Evolutionary conservation across 2,113 vertebrate genomes (phyloP).

Genomic region (Megaceryle torquata): DNA sequence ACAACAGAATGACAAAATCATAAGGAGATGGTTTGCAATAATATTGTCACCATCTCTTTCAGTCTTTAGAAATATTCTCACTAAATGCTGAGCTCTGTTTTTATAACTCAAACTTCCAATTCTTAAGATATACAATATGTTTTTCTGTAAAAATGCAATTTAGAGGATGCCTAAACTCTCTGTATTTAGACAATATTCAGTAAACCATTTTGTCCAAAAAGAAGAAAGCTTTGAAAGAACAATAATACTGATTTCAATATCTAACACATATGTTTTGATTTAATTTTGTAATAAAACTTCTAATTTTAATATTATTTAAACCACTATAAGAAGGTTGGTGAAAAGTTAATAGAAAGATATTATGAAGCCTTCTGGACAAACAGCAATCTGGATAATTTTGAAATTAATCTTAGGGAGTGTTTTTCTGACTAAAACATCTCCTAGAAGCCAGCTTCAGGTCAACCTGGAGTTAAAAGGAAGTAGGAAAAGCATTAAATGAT

Average conservation of each 20-base stretch:
- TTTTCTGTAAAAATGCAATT: background rate
- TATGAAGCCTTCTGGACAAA: background rate
- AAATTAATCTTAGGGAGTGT: background rate
- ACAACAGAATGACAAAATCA: background rate
- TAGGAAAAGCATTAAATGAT: background rate
- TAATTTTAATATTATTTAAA: background rate
- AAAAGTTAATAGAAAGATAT: background rate
- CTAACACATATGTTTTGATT: background rate
- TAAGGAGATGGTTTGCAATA: background rate
- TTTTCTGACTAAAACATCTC: background rate
- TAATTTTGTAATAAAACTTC: background rate
- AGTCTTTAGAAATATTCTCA: background rate
- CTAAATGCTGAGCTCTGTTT: background rate
- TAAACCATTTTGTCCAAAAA: background rate
- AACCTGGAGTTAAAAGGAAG: background rate
- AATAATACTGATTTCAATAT: background rate
- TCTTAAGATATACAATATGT: background rate
- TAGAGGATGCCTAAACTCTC: background rate
- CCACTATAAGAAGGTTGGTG: background rate
- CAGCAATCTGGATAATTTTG: background rate
- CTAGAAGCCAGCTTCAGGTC: background rate
- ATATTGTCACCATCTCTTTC: background rate
- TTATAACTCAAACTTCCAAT: background rate
- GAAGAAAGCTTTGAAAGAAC: background rate
- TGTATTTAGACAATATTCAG: background rate